phyloP scores from a whole-genome alignment of 2,113 vertebrate genomes.

The Rhea pennata region DNA sequence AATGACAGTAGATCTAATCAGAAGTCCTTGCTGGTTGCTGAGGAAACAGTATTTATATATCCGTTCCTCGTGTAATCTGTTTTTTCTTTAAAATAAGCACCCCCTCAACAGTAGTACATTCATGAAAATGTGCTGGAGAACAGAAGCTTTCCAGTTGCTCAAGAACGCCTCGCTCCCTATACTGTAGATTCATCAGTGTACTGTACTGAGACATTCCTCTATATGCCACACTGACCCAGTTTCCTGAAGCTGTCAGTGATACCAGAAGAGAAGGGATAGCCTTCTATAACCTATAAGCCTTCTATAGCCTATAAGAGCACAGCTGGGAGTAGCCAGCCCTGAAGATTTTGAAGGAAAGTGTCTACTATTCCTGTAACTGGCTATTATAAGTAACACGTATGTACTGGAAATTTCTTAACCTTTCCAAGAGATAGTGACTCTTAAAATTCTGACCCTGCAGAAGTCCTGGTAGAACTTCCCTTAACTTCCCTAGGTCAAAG shows the following conservation, averaged over 20 bases:
- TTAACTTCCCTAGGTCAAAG: neutral
- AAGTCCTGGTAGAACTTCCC: neutral
- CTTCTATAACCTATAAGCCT: conserved; percentile 51
- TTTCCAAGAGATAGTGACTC: neutral
- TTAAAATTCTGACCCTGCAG: neutral
- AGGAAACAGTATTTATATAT: conserved; percentile 31
- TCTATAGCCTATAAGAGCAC: neutral
- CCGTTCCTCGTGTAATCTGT: neutral
- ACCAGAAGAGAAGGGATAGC: conserved; percentile 17
- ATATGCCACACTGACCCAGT: conserved; percentile 54
- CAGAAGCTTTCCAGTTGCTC: neutral
- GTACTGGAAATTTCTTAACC: neutral
- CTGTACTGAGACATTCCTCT: neutral
- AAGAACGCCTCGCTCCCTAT: neutral
- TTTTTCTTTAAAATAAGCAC: neutral
- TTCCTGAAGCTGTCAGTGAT: conserved; percentile 21
- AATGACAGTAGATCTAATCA: neutral
- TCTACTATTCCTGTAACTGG: neutral
- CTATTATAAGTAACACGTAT: neutral
- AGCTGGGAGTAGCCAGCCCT: neutral
- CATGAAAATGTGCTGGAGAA: neutral
- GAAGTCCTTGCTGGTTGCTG: conserved; percentile 15
- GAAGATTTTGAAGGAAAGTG: conserved; percentile 3
- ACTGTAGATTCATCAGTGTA: neutral
- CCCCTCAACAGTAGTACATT: neutral